Conservation (phyloP, 2,888 invertebrate genomes). For the Aromia moschata region DNA sequence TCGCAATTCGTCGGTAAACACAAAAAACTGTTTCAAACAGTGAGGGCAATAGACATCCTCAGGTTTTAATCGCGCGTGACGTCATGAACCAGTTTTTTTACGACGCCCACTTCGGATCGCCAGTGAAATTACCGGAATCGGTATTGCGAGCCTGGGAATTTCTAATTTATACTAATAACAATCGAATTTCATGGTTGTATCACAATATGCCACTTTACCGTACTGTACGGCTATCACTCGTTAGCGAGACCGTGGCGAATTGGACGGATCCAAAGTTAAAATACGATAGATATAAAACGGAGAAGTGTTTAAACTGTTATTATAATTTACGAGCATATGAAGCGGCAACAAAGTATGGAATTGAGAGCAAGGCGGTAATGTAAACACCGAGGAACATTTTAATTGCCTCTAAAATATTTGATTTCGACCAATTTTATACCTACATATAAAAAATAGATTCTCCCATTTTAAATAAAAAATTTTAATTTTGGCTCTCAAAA, state of each 20-base stretch:
- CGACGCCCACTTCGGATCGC: background rate
- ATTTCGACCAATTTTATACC: no score
- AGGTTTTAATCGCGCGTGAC: no score
- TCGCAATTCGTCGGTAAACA: no score
- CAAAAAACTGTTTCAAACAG: no score
- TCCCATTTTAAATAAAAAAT: no score
- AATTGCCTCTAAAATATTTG: no score
- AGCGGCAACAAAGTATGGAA: background rate
- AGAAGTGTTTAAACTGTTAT: background rate
- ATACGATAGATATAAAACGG: background rate
- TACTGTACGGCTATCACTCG: conserved; percentile 1
- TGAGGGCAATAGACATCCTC: no score
- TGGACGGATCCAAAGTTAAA: background rate
- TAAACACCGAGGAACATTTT: no score
- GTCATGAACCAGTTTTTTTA: background rate
- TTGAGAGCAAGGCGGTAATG: no score
- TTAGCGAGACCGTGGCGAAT: conserved; percentile 5
- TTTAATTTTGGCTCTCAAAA: no score
- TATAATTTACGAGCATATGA: background rate
- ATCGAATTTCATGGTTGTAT: background rate
- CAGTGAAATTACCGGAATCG: background rate
- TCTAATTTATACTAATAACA: conserved; percentile 4
- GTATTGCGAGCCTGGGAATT: background rate
- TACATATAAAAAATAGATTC: no score
- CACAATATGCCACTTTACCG: background rate